Base-by-base conservation (phyloP, 2,113 vertebrate genomes). In the Thamnaconus septentrionalis region DNA sequence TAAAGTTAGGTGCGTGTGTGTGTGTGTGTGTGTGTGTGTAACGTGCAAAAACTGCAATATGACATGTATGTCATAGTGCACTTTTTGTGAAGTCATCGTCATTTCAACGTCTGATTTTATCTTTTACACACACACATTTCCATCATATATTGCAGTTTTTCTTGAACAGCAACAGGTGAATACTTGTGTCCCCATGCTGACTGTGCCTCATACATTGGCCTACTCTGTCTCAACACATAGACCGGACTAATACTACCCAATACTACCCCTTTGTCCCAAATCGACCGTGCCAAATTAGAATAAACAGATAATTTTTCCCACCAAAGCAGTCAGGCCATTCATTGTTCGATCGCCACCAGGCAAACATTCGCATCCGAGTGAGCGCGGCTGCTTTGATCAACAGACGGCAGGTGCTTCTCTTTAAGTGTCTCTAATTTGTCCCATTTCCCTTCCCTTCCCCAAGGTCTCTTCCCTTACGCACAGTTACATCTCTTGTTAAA, bases 251-350 rank as follows among this genome's bases (percentile, higher is more conserved):
- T 31, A 31, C 18, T 1, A 31, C 18, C 18, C 18, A 31, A 31
- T 31, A 31, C 18, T 56, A 12, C 5, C 6, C 47, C 49, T 18
- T 76, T 43, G 58, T 60, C 45, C 48, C 41, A 56, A 66, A 66
- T 71, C 45, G 10, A 69, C 18, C 6, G 45, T 69, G 55, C 18
- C 39, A 78, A 11, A 70, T 76, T 81, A 56, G 56, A 6, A 51
- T 41, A 50, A 70, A 73, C 59, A 44, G 46, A 7, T 47, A 3
- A 64, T 82, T 80, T 31, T 50, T 50, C 75, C 73, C 65, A 71
- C 63, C 58, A 54, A 58, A 31, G 53, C 39, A 77, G 83, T 85
- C 67, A 83, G 49, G 1, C 61, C 53, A 54, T 80, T 79, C 53
- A 54, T 80, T 79, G 73, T 75, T 71, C 61, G 64, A 64, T 75